A percentile compares a stretch with the other conserved stretches of the same genome.
Conservation (phyloP, 2,797 vertebrate genomes). For the Enteromius unitaeniatus region DNA sequence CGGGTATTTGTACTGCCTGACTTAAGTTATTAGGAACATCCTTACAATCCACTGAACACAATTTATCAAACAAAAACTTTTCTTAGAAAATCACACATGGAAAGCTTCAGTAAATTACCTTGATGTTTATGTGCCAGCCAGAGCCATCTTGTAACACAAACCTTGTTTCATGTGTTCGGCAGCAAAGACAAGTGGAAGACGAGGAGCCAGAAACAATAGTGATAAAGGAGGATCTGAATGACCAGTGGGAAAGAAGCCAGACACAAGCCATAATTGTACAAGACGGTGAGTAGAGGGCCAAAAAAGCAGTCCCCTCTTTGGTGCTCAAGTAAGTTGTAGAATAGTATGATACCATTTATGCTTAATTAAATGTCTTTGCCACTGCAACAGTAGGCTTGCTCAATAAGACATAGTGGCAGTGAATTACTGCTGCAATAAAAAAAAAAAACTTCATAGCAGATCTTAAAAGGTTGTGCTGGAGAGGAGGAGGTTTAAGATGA, state of each 20-base stretch:
- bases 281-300: conserved; percentile 70
- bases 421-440: not conserved
- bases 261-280: conserved; percentile 70
- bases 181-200: conserved; percentile 61
- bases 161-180: conserved; percentile 49
- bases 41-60: not conserved
- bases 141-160: conserved; percentile 38
- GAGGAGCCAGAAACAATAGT: conserved; percentile 72
- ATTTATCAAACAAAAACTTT: not conserved
- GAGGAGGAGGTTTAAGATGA: not conserved
- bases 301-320: not conserved
- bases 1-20: too few species aligned
- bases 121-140: conserved; percentile 17
- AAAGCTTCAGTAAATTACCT: not conserved
- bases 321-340: not conserved
- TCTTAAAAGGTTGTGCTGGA: not conserved
- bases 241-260: conserved; percentile 55
- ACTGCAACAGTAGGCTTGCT: not conserved
- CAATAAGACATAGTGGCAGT: not conserved
- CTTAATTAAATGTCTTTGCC: not conserved
- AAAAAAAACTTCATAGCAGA: not conserved
- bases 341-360: not conserved
- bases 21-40: not conserved
- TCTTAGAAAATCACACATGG: not conserved
- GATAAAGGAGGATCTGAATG: conserved; percentile 74